Base-by-base conservation (phyloP, 2,113 vertebrate genomes). In the Gymnorhina tibicen region DNA sequence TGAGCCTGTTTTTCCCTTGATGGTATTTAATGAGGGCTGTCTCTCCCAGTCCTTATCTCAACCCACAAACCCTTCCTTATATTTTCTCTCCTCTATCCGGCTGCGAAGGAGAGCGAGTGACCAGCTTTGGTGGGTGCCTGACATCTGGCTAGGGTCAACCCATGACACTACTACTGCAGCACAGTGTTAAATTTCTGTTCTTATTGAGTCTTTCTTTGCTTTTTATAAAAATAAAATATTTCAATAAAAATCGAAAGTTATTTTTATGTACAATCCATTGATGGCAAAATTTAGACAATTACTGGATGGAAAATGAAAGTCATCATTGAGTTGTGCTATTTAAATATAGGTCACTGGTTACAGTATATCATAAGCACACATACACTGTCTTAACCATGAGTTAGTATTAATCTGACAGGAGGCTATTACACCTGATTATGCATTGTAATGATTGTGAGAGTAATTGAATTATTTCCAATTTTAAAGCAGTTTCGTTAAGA, bases 401-500 rank as follows among this genome's bases (percentile, higher is more conserved):
- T 37, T 84, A 21, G 14, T 67, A 52, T 89, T 87, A 83, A 62
- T 63, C 35, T 93, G 74, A 84, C 37, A 80, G 75, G 68, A 80
- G 44, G 56, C 58, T 92, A 85, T 87, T 89, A 37, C 41, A 85
- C 35, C 82, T 92, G 49, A 68, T 70, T 66, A n/a, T 86, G 17
- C 50, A 37, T 75, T 91, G 55, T 77, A 96, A 91, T 89, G 50
- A 79, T 32, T 63, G 75, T 52, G 12, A 49, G 22, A 75, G 47
- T 49, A 93, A 94, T 84, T 89, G 52, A 85, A 93, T 96, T 80
- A 66, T 95, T 95, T 83, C 30, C 50, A 74, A 7, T 94, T 91
- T 88, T 89, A 94, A 94, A 91, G 27, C 35, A 75, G 60, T 80
- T 95, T 95, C 93, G 46, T 93, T 85, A 93, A 95, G 92, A 90